Evolutionary conservation across 2,113 vertebrate genomes (phyloP).

Genomic region (Strigops habroptila): DNA sequence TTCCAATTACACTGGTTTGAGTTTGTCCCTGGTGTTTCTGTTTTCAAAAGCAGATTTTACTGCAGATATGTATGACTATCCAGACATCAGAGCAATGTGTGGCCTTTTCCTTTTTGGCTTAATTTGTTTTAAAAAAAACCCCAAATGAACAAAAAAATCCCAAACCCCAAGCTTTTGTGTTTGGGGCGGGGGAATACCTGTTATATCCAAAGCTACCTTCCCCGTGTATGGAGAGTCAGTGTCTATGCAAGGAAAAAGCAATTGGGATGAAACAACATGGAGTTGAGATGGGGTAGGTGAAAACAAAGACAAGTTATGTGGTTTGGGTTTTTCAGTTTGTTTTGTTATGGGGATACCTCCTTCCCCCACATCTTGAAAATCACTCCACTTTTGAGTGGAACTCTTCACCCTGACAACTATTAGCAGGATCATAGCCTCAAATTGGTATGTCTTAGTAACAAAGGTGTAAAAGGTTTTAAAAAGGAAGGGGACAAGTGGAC

Average conservation of each 20-base stretch:
- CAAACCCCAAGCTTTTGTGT: background rate
- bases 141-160: background rate
- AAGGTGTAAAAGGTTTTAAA: background rate
- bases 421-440: background rate
- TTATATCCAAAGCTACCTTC: background rate
- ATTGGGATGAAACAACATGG: background rate
- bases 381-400: background rate
- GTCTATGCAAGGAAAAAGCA: background rate
- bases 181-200: fast-evolving
- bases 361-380: background rate
- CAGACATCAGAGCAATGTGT: background rate
- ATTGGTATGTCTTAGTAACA: background rate
- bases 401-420: background rate
- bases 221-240: too few species aligned
- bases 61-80: background rate
- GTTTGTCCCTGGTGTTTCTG: background rate
- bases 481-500: background rate
- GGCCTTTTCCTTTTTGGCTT: background rate
- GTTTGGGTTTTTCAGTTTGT: background rate
- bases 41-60: background rate
- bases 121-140: background rate
- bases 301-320: background rate
- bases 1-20: background rate
- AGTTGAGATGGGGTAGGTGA: background rate
- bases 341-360: background rate